Evolutionary conservation across 2,888 invertebrate species (phyloP), one percentile per base, ranked within the genome.

Genomic region (Lamproptera curius): DNA sequence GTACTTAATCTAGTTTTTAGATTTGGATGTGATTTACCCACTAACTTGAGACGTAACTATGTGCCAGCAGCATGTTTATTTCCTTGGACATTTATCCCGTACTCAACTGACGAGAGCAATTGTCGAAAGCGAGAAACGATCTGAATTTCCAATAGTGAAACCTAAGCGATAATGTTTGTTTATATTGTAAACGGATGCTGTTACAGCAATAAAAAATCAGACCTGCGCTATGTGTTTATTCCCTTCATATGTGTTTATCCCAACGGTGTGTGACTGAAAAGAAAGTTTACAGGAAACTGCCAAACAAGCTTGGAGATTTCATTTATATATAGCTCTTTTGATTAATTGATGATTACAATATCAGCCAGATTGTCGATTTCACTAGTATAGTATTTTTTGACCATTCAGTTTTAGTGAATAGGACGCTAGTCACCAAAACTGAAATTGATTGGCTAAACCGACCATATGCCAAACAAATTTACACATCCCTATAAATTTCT

Each of bases 171-270:
- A 71, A 73, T 77, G 75, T 83, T 81, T 80, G 76, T 84, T 84
- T 86, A 84, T 86, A 80, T 72, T 70, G 72, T 76, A 77, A 80
- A 81, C 70, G 63, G 73, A 81, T 76, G 87, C 87, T 87, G 85
- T 79, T 65, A 84, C 82, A 85, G 87, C 87, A 87, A 88, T 87
- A 84, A 87, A 82, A 77, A 80, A 83, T 82, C 84, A 75, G 78
- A 82, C 78, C 75, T 79, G 72, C 59, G 66, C 54, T 54, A 58
- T 53, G 61, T 60, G 58, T 62, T 67, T n/a, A 28, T 73, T 65
- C 54, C 58, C 65, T 65, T 55, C 46, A 46, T 41, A 50, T 39
- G 38, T 45, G 46, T 42, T 46, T 42, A 14, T 13, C 23, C 16
- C 35, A n/a, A n/a, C n/a, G n/a, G n/a, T n/a, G n/a, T n/a, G n/a